Percentiles rank a stretch among this genome's conserved stretches.
Conservation (phyloP, 2,113 vertebrate genomes). For the Sterna hirundo region DNA sequence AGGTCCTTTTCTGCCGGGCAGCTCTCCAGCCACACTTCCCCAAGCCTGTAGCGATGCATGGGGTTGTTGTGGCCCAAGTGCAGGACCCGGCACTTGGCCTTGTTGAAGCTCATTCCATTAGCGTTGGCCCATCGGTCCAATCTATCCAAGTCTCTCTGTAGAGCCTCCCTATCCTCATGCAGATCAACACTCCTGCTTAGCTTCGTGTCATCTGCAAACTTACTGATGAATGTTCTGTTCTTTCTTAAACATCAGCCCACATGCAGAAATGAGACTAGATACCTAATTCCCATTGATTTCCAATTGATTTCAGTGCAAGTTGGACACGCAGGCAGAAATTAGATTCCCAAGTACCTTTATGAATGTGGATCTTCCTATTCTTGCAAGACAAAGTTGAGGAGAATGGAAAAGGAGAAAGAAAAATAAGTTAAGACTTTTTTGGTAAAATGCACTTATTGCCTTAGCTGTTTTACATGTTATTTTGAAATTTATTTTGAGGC, state of each 20-base stretch:
- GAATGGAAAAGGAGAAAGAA: not conserved
- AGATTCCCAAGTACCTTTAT: not conserved
- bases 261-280: not conserved
- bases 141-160: too few relatives aligned
- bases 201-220: too few relatives aligned
- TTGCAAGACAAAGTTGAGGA: not conserved
- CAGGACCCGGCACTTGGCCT: too few relatives aligned
- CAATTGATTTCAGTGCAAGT: not conserved
- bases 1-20: too few relatives aligned
- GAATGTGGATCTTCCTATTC: not conserved
- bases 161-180: too few relatives aligned
- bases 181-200: too few relatives aligned
- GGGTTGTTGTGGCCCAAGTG: too few relatives aligned
- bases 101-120: too few relatives aligned
- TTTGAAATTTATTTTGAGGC: not conserved
- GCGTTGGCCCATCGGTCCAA: too few relatives aligned
- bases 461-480: not conserved
- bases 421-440: not conserved
- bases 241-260: not conserved
- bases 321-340: not conserved
- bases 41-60: too few relatives aligned
- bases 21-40: too few relatives aligned
- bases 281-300: not conserved
- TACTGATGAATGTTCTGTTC: not conserved
- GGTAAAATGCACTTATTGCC: not conserved